Evolutionary conservation across 2,888 invertebrate species (phyloP).

Genomic region (Chloroclystis v-ata): DNA sequence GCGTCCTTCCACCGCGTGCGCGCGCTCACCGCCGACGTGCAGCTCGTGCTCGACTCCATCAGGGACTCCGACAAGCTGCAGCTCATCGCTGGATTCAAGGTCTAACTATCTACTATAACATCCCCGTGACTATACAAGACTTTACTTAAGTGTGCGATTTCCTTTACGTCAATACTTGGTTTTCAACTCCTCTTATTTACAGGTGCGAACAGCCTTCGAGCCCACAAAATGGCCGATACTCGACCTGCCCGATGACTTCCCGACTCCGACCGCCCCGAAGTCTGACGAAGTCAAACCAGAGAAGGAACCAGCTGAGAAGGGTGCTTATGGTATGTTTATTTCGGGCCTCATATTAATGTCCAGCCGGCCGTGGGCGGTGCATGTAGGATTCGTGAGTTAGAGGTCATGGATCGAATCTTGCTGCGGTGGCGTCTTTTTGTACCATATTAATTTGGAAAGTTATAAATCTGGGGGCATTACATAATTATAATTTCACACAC

Average conservation of each 20-base stretch:
- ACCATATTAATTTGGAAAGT: no score
- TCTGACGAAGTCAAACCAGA: slow-evolving; percentile 26
- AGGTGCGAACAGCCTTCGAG: slow-evolving; percentile 90
- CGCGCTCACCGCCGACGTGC: slow-evolving; percentile 89
- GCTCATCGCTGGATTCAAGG: slow-evolving; percentile 83
- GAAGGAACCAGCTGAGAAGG: slow-evolving; percentile 27
- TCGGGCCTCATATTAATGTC: no score
- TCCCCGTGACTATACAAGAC: slow-evolving; percentile 96
- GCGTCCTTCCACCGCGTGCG: slow-evolving; percentile 97
- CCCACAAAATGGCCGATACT: slow-evolving; percentile 93
- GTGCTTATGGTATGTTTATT: slow-evolving; percentile 18
- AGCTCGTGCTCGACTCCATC: slow-evolving; percentile 90
- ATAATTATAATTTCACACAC: no score
- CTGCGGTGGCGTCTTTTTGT: no score
- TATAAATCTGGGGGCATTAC: no score
- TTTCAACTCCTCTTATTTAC: slow-evolving; percentile 37
- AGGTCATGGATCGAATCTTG: no score
- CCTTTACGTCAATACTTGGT: no score
- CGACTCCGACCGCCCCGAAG: slow-evolving; percentile 13
- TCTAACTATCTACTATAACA: slow-evolving; percentile 42
- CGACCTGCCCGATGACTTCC: slow-evolving; percentile 67
- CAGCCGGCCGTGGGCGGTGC: no score
- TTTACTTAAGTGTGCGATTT: no score
- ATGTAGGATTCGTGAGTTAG: no score
- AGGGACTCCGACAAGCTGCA: slow-evolving; percentile 91